phyloP scores from a whole-genome alignment of 2,797 vertebrate genomes.

The Eutrigla gurnardus region DNA sequence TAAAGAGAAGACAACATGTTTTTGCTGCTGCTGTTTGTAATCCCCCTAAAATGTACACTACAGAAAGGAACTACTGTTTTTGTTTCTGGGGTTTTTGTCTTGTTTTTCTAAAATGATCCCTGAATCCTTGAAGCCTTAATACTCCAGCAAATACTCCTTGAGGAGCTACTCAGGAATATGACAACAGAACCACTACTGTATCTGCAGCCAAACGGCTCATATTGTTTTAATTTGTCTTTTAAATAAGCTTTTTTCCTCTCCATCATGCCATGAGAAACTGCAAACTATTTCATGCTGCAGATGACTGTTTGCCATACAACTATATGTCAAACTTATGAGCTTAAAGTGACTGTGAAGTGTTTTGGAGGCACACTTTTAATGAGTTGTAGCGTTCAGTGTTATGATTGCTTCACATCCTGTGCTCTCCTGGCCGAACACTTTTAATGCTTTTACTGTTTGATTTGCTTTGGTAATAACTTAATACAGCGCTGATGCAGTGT shows the following conservation, averaged over 20 bases:
- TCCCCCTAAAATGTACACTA: too few relatives aligned
- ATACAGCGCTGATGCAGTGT: not conserved
- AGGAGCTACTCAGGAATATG: not conserved
- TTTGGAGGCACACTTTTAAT: not conserved
- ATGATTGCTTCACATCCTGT: not conserved
- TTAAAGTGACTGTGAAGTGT: not conserved
- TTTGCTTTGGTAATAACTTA: not conserved
- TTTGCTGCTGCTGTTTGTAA: too few relatives aligned
- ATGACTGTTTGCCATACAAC: not conserved
- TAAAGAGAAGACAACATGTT: not conserved
- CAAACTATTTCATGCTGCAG: not conserved
- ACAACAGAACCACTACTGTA: not conserved
- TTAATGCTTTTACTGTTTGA: not conserved
- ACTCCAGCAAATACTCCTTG: conserved; percentile 6
- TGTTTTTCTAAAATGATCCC: too few relatives aligned
- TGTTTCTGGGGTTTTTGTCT: too few relatives aligned
- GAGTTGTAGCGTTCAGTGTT: not conserved
- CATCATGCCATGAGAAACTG: not conserved
- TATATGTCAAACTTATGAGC: not conserved
- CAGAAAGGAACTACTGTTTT: too few relatives aligned
- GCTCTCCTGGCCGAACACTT: not conserved
- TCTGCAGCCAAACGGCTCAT: conserved; percentile 15
- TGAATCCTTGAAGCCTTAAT: conserved; percentile 1
- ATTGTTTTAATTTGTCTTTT: conserved; percentile 2
- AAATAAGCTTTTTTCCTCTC: not conserved